Percentiles rank a stretch among this genome's conserved stretches.
Evolutionary conservation across 2,113 vertebrate species (phyloP).

Genomic region (Taurulus bubalis): DNA sequence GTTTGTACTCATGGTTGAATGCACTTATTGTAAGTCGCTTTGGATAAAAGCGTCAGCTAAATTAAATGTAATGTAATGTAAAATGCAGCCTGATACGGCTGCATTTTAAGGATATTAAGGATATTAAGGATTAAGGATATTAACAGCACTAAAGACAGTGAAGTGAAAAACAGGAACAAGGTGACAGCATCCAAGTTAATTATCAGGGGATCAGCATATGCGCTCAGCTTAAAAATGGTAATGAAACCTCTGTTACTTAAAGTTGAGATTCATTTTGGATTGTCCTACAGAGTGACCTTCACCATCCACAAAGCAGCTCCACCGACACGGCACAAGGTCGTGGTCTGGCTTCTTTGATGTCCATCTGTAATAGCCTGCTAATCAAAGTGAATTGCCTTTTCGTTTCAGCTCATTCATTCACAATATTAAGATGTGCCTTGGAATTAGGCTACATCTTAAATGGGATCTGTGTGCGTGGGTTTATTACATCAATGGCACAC

Average conservation of each 20-base stretch:
- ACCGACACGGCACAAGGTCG: neutral
- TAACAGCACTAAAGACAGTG: constrained; percentile 14
- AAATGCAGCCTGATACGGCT: no score
- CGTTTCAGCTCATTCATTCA: constrained; percentile 1
- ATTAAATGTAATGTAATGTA: no score
- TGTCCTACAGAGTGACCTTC: constrained; percentile 26
- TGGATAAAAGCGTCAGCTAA: no score
- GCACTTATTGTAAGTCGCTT: no score
- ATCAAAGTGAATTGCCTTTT: constrained; percentile 6
- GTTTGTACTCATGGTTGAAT: no score
- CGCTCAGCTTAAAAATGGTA: constrained; percentile 2
- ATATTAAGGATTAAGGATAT: no score
- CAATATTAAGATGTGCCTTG: constrained; percentile 19
- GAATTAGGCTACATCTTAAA: neutral
- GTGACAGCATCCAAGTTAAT: constrained; percentile 24
- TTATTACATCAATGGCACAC: neutral
- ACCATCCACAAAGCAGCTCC: constrained; percentile 13
- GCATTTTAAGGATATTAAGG: no score
- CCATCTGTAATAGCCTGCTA: constrained; percentile 2
- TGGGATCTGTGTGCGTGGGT: constrained; percentile 6
- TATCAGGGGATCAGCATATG: constrained; percentile 15
- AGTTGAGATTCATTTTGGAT: constrained; percentile 30
- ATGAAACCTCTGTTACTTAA: constrained; percentile 26
- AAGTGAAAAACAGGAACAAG: constrained; percentile 22
- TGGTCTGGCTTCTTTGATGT: constrained; percentile 4